A percentile compares a stretch with the other conserved stretches of the same genome.
Conservation (phyloP, 2,888 invertebrate genomes). For the Pollenia griseotomentosa region DNA sequence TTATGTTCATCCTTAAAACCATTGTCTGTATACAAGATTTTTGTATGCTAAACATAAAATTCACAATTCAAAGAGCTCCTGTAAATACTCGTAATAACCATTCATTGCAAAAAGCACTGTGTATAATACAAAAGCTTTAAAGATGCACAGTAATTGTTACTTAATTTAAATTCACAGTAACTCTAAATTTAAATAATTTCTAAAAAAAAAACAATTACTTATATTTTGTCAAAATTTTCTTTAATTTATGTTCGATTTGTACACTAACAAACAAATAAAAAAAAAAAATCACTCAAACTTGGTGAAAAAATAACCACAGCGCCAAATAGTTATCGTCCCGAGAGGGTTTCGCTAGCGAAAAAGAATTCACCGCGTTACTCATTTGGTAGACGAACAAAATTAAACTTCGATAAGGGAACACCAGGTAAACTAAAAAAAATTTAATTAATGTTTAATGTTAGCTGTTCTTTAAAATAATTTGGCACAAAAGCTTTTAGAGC, state of each 20-base stretch:
- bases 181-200: conserved; percentile 37
- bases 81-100: conserved; percentile 29
- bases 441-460: conserved; percentile 27
- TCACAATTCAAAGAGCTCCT: conserved; percentile 9
- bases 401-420: conserved; percentile 82
- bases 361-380: conserved; percentile 84
- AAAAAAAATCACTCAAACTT: conserved; percentile 18
- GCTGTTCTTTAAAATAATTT: conserved; percentile 9
- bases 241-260: conserved; percentile 58
- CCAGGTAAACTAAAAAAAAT: conserved; percentile 79
- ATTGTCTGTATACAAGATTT: neutral
- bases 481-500: conserved; percentile 52
- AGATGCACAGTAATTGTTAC: conserved; percentile 27
- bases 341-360: conserved; percentile 86
- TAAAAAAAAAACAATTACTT: conserved; percentile 36
- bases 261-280: conserved; percentile 56
- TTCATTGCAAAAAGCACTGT: conserved; percentile 31
- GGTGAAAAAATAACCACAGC: conserved; percentile 78
- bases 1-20: neutral
- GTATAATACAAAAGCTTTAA: conserved; percentile 27
- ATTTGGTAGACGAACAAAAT: conserved; percentile 86
- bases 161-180: neutral
- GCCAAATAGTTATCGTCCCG: conserved; percentile 85
- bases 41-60: neutral
- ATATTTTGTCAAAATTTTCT: conserved; percentile 67